A percentile compares a stretch with the other conserved stretches of the same genome.
Evolutionary conservation across 2,797 vertebrate genomes (phyloP).

Genomic region (Esox lucius): DNA sequence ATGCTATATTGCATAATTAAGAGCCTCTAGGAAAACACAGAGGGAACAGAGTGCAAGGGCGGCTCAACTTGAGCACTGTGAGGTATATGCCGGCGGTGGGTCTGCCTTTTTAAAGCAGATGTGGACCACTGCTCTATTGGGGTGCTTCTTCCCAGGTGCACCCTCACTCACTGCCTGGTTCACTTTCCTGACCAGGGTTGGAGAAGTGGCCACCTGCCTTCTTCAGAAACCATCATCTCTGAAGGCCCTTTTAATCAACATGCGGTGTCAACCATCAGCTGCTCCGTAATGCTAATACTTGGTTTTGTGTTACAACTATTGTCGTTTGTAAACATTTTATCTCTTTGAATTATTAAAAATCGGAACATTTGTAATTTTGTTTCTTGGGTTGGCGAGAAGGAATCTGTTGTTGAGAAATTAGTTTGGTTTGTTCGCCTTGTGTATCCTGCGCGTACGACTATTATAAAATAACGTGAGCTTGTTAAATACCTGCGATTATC

Average conservation of each 20-base stretch:
- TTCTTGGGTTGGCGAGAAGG: too few relatives aligned
- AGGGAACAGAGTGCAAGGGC: constrained; percentile 52
- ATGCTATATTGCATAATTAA: constrained; percentile 45
- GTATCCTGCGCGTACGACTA: too few relatives aligned
- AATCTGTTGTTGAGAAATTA: too few relatives aligned
- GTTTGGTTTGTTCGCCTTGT: too few relatives aligned
- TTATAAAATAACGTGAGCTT: too few relatives aligned
- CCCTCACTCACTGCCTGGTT: not conserved
- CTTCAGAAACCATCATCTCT: not conserved
- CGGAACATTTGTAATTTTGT: too few relatives aligned
- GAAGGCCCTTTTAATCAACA: not conserved
- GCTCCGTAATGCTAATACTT: too few relatives aligned
- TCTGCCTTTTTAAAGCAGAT: constrained; percentile 67
- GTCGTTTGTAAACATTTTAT: too few relatives aligned
- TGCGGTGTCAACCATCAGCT: not conserved
- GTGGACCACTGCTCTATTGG: constrained; percentile 24
- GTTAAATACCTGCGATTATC: not conserved
- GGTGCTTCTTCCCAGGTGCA: constrained; percentile 19
- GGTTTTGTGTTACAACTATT: too few relatives aligned
- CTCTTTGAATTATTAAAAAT: too few relatives aligned
- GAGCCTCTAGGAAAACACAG: constrained; percentile 55
- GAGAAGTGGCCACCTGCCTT: not conserved
- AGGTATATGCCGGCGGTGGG: constrained; percentile 20
- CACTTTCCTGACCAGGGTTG: not conserved
- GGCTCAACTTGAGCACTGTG: constrained; percentile 58